A percentile compares a stretch with the other conserved stretches of the same genome.
Conservation (phyloP, 2,797 vertebrate species). For the Champsocephalus gunnari region DNA sequence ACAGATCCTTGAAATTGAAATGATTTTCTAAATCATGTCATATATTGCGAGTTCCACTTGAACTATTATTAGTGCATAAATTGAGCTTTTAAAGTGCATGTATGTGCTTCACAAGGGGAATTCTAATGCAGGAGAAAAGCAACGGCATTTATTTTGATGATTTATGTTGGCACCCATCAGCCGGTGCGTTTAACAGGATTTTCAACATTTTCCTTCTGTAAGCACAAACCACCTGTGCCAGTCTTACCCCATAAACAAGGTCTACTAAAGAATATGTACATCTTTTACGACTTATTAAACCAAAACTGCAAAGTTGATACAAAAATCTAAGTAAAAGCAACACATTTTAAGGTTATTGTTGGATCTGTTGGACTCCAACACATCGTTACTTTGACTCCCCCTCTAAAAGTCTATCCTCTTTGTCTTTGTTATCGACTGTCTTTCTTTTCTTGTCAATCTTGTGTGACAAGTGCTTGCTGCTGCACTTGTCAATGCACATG, state of each 20-base stretch:
- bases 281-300: conserved; percentile 7
- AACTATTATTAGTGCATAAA: conserved; percentile 27
- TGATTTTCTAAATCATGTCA: conserved; percentile 11
- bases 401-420: conserved; percentile 14
- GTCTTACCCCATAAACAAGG: conserved; percentile 9
- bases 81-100: conserved; percentile 45
- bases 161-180: too few species aligned
- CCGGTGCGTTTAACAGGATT: too few species aligned
- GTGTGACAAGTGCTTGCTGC: conserved; percentile 39
- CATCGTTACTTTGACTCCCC: conserved; percentile 28
- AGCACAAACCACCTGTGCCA: not conserved
- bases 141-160: conserved; percentile 10
- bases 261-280: not conserved
- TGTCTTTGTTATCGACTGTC: conserved; percentile 51
- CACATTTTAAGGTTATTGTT: conserved; percentile 20
- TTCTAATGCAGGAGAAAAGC: conserved; percentile 39
- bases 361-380: conserved; percentile 26
- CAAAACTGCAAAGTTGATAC: conserved; percentile 1
- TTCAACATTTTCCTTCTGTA: not conserved
- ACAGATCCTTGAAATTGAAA: not conserved
- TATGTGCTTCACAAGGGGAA: conserved; percentile 17
- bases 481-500: conserved; percentile 41
- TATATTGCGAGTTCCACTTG: conserved; percentile 29
- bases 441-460: conserved; percentile 68
- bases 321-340: conserved; percentile 1